Evolutionary conservation across 2,888 invertebrate genomes (phyloP).

Genomic region (Marasmarcha lunaedactyla): DNA sequence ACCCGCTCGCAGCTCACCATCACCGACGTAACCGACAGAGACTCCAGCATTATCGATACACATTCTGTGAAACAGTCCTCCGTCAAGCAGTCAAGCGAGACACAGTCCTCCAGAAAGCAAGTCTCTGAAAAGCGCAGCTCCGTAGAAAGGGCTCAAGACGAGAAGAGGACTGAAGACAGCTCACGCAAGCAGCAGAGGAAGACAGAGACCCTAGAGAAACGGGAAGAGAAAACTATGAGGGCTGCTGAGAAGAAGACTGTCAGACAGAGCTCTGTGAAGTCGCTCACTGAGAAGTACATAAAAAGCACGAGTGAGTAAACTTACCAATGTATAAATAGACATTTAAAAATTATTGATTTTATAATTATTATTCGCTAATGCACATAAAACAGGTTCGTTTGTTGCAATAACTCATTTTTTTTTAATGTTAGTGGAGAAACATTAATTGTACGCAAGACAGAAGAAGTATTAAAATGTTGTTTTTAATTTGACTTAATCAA

Average conservation of each 20-base stretch:
- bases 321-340: no score
- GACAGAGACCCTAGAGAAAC: constrained; percentile 19
- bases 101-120: neutral
- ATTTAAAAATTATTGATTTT: no score
- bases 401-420: neutral
- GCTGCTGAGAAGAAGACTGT: constrained; percentile 51
- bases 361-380: neutral
- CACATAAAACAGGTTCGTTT: neutral
- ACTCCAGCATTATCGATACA: neutral
- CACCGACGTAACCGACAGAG: constrained; percentile 13
- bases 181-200: constrained; percentile 23
- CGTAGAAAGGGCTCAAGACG: constrained; percentile 17
- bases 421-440: no score
- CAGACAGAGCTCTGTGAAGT: constrained; percentile 80
- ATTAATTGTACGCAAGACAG: no score
- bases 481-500: no score
- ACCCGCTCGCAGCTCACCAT: constrained; percentile 10
- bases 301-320: constrained; percentile 71
- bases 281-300: constrained; percentile 83
- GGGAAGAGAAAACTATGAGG: constrained; percentile 33
- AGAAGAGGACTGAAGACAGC: constrained; percentile 21
- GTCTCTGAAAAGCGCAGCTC: neutral
- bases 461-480: no score
- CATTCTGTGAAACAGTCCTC: neutral
- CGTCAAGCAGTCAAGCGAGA: neutral